These are phyloP conservation scores for Sylvilagus floridanus DNA, from an alignment of 2,797 vertebrate genomes.

Conservation along the genomic window DNA sequence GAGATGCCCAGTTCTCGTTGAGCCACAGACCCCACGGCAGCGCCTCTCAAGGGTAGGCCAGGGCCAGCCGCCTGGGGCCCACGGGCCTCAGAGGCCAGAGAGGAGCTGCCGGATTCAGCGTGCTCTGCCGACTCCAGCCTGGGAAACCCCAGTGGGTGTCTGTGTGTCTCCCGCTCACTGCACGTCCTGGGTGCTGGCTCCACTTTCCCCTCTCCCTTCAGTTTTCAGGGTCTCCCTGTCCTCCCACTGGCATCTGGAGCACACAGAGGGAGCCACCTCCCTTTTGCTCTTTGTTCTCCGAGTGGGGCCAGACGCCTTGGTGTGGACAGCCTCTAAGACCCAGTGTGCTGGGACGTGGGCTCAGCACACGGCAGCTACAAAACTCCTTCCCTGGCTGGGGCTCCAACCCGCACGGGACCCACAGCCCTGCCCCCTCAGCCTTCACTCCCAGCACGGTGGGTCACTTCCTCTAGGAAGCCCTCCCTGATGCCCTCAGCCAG, in stretches of 20 bases:
- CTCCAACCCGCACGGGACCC: not conserved
- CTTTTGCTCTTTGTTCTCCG: constrained; percentile 14
- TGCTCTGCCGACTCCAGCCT: too few species aligned
- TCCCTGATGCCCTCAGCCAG: not conserved
- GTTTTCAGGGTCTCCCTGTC: not conserved
- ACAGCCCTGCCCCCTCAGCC: not conserved
- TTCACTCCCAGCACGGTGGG: not conserved
- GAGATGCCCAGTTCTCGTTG: too few species aligned
- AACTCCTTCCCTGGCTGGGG: too few species aligned
- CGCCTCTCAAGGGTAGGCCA: fast-evolving
- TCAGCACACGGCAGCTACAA: too few species aligned
- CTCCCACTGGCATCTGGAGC: not conserved
- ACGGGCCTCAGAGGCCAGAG: constrained; percentile 42
- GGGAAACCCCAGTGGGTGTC: not conserved
- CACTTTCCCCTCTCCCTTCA: not conserved
- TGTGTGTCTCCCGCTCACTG: constrained; percentile 39
- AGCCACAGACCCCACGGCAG: too few species aligned
- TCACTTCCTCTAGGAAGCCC: not conserved
- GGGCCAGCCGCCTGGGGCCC: not conserved
- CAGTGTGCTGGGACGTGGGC: not conserved
- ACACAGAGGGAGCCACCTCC: not conserved
- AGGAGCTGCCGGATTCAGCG: not conserved
- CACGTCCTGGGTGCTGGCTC: constrained; percentile 45
- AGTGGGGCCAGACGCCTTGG: constrained; percentile 43
- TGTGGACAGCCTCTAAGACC: constrained; percentile 67